phyloP scores from a whole-genome alignment of 2,888 invertebrate genomes.

The Agonopterix alstromeriana region DNA sequence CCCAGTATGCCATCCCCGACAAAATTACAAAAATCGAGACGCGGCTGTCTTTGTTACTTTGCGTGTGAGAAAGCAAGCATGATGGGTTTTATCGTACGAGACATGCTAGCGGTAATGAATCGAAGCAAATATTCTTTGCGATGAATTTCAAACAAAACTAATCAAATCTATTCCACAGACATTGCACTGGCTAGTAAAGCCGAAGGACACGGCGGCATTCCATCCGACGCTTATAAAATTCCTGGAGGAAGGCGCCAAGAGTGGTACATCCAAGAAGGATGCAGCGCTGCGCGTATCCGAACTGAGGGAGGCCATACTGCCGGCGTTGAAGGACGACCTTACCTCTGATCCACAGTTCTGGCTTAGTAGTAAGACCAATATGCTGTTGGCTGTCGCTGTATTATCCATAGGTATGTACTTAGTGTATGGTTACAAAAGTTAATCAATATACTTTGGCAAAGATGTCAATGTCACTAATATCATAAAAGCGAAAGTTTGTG shows the following conservation, averaged over 20 bases:
- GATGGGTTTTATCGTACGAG: too few species aligned
- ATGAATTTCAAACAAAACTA: too few species aligned
- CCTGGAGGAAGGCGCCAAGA: constrained; percentile 84
- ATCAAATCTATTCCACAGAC: constrained; percentile 47
- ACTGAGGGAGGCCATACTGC: constrained; percentile 80
- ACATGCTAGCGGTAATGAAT: too few species aligned
- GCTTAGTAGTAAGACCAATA: constrained; percentile 81
- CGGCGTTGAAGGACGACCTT: constrained; percentile 75
- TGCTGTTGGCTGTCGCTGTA: constrained; percentile 82
- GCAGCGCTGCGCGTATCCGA: constrained; percentile 80
- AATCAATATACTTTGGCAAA: too few species aligned
- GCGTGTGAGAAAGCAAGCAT: too few species aligned
- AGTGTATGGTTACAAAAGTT: too few species aligned
- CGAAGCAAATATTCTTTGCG: too few species aligned
- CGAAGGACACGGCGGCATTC: constrained; percentile 87
- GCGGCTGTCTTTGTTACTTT: too few species aligned
- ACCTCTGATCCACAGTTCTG: constrained; percentile 79
- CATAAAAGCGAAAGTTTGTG: too few species aligned
- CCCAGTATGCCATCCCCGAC: too few species aligned
- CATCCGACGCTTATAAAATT: constrained; percentile 87
- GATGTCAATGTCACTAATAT: too few species aligned
- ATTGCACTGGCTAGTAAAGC: constrained; percentile 90
- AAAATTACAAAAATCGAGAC: too few species aligned
- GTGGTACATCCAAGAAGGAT: constrained; percentile 85
- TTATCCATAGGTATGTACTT: constrained; percentile 76